Conservation (phyloP, 2,797 vertebrate species). For the Falco novaeseelandiae region DNA sequence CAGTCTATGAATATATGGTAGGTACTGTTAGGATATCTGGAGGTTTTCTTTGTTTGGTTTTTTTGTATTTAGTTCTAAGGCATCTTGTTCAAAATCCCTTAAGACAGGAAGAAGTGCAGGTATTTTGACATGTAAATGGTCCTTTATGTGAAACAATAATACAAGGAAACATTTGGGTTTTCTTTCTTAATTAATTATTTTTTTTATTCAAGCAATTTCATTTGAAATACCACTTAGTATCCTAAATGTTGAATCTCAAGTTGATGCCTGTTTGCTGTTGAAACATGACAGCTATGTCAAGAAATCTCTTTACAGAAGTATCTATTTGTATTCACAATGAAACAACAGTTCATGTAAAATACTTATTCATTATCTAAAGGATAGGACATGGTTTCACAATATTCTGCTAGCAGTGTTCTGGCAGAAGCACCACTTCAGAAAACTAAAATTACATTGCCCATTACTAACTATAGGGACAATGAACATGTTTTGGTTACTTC, state of each 20-base stretch:
- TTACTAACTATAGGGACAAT: not conserved
- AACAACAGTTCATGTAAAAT: not conserved
- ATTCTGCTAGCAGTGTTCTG: not conserved
- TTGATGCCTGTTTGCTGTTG: not conserved
- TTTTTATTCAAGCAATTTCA: not conserved
- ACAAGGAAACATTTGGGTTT: not conserved
- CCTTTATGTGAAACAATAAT: not conserved
- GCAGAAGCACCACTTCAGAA: not conserved
- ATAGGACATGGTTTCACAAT: not conserved
- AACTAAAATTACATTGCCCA: not conserved
- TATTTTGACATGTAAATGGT: not conserved
- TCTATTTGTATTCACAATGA: not conserved
- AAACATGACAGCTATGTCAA: not conserved
- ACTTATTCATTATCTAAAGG: not conserved
- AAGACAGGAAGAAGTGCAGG: not conserved
- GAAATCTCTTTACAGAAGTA: not conserved
- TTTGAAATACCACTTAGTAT: not conserved
- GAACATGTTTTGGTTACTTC: not conserved
- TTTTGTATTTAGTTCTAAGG: not conserved
- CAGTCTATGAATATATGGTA: not conserved
- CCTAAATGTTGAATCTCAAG: not conserved
- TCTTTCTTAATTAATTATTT: not conserved
- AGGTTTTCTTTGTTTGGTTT: rapidly evolving
- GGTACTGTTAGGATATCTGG: not conserved
- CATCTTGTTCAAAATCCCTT: rapidly evolving